Evolutionary conservation across 1,140 invertebrate genomes (phyloP).

Genomic region (Cryptotermes secundus): DNA sequence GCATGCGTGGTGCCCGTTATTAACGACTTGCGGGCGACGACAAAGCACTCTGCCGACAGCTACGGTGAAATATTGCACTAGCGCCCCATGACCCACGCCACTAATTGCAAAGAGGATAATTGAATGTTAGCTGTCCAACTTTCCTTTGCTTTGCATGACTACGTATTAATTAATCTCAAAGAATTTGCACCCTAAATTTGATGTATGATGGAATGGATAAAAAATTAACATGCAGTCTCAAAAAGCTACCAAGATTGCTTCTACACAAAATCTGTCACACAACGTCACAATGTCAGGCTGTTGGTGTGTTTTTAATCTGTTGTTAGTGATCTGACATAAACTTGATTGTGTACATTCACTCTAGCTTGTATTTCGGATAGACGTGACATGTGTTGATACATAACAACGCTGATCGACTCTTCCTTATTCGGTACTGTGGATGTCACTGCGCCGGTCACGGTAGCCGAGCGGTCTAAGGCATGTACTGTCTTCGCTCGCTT

Average conservation of each 20-base stretch:
- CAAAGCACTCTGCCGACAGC: neutral
- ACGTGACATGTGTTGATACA: no score
- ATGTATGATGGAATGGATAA: neutral
- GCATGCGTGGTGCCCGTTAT: neutral
- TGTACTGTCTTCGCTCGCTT: no score
- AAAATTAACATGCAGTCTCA: neutral
- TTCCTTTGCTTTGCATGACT: neutral
- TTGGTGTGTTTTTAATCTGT: neutral
- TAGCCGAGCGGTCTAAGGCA: no score
- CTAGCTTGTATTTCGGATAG: no score
- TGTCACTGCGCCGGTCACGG: no score
- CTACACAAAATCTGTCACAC: neutral
- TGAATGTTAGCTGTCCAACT: constrained; percentile 12
- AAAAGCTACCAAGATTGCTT: neutral
- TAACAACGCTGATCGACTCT: no score
- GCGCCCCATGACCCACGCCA: neutral
- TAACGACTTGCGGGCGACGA: constrained; percentile 8
- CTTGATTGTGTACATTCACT: no score
- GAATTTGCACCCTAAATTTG: neutral
- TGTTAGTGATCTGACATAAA: neutral
- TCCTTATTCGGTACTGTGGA: no score
- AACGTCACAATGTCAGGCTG: neutral
- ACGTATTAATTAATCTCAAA: neutral
- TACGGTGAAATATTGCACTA: neutral
- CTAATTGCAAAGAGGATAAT: neutral